Base-by-base conservation (phyloP, 1,140 invertebrate species). In the Platorchestia sp. region DNA sequence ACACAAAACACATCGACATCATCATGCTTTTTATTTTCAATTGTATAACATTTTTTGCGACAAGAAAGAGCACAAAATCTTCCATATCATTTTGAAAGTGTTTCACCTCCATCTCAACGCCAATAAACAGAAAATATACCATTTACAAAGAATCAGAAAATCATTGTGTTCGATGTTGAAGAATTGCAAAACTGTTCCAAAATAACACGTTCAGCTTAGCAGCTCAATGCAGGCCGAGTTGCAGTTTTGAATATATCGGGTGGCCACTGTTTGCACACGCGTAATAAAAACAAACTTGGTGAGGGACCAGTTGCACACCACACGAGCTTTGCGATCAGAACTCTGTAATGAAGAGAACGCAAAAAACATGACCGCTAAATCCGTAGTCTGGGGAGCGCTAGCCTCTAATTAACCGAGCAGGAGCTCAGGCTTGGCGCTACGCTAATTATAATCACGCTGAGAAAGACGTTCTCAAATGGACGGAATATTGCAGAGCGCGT, bases 311-410 rank as follows among this genome's bases (percentile, higher is more conserved):
- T 36, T 22, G 59, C 59, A 3, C 59, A 75, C 27, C 59, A 14
- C 59, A 14, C 36, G 59, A 75, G 59, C 27, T 75, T 75, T 27
- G 27, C 59, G 59, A 75, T 75, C 36, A 75, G 59, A 75, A 75
- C 59, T 75, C 59, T 19, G 59, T 75, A 75, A 75, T 75, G 59
- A 75, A 75, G 59, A 36, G 59, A 75, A 75, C 59, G 27, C 14
- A 75, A 75, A 75, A 75, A 75, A 75, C 59, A 75, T 75, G 59
- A 75, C 59, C 59, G 59, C 59, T 75, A 75, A 75, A 75, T 75
- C 59, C 27, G 59, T 75, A 75, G 59, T 75, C 59, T 75, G 59
- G 59, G 59, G 59, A 75, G 59, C 59, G 7, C 59, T 27, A 75
- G 36, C 59, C 59, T 75, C 59, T 75, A 75, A 75, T 75, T 75